Percentiles rank a stretch among this genome's conserved stretches.
Evolutionary conservation across 2,797 vertebrate species (phyloP).

Genomic region (Girardinus metallicus): DNA sequence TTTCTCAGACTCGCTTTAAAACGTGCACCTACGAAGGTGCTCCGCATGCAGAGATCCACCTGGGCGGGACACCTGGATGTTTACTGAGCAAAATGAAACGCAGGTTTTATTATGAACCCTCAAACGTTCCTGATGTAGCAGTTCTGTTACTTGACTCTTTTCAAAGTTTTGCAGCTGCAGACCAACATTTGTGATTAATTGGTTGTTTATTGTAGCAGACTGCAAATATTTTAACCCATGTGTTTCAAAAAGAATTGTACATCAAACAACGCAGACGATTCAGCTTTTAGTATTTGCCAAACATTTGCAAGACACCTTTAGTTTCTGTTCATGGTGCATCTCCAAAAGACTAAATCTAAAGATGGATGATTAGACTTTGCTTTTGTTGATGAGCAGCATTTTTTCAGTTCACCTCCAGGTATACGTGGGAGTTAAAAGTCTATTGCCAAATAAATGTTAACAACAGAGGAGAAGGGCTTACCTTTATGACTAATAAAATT

Average conservation of each 20-base stretch:
- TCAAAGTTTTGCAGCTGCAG: neutral
- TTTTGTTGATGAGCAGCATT: neutral
- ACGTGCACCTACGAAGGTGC: constrained; percentile 49
- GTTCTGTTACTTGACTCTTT: constrained; percentile 23
- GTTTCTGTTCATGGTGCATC: neutral
- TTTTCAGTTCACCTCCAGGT: neutral
- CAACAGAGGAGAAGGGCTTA: neutral
- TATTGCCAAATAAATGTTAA: neutral
- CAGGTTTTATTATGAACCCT: too few relatives aligned
- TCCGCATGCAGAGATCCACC: constrained; percentile 27
- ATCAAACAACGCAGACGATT: neutral
- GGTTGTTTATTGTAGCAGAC: neutral
- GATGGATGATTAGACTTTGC: neutral
- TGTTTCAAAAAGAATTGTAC: neutral
- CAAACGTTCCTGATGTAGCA: constrained; percentile 47
- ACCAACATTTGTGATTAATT: neutral
- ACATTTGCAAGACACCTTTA: neutral
- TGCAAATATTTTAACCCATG: neutral
- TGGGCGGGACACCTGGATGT: constrained; percentile 54
- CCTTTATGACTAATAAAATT: neutral
- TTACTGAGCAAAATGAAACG: too few relatives aligned
- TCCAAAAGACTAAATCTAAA: neutral
- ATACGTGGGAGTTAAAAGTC: neutral
- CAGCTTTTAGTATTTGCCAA: neutral
- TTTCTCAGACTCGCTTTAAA: constrained; percentile 33